Evolutionary conservation across 2,797 vertebrate species (phyloP).

Genomic region (Pangasius krempfi): DNA sequence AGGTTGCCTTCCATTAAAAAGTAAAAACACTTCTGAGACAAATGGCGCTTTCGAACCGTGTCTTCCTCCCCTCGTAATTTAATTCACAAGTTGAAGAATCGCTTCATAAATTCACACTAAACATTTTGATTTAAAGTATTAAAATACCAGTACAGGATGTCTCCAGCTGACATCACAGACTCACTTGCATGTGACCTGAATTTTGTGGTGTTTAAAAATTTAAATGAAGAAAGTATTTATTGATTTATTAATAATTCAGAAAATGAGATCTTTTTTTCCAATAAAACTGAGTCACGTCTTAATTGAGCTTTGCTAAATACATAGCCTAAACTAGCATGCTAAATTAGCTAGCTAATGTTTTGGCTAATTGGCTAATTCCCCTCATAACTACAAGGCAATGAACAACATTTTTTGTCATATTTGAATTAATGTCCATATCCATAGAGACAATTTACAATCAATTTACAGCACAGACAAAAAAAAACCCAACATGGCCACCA

Average conservation of each 20-base stretch:
- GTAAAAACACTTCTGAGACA: not conserved
- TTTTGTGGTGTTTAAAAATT: not conserved
- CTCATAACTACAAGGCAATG: not conserved
- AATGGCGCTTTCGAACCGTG: too few species aligned
- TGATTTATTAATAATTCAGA: too few species aligned
- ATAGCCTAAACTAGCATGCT: not conserved
- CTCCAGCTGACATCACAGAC: not conserved
- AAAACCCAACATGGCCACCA: not conserved
- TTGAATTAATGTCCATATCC: not conserved
- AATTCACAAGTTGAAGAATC: not conserved
- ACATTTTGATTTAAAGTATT: not conserved
- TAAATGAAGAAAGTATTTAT: not conserved
- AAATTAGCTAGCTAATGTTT: not conserved
- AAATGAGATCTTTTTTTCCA: too few species aligned
- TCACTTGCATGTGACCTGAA: not conserved
- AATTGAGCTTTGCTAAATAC: not conserved
- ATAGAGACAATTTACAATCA: not conserved
- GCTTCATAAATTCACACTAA: not conserved
- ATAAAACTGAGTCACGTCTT: not conserved
- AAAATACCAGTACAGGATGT: not conserved
- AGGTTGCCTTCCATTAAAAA: constrained; percentile 10
- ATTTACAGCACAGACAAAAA: not conserved
- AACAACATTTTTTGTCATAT: not conserved
- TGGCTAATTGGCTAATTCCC: not conserved
- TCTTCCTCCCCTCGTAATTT: not conserved